Conservation (phyloP, 2,797 vertebrate genomes). For the Nasua narica region DNA sequence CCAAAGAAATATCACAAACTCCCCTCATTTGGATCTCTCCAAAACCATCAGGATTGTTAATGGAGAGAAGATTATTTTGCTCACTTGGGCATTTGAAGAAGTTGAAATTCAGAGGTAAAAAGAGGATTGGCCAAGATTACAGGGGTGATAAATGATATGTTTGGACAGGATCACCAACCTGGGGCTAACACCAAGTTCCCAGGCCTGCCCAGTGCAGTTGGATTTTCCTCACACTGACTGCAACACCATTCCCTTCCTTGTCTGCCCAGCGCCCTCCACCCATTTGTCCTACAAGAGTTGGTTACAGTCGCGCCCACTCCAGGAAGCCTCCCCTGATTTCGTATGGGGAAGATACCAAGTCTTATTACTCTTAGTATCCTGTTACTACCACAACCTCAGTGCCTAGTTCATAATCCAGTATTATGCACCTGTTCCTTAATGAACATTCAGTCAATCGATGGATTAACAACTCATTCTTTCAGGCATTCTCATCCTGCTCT, state of each 20-base stretch:
- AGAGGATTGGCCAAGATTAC: background rate
- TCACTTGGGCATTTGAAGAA: background rate
- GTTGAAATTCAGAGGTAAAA: background rate
- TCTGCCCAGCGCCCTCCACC: background rate
- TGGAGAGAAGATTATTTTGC: background rate
- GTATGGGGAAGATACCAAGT: background rate
- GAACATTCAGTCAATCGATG: background rate
- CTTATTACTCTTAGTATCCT: background rate
- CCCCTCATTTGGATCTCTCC: background rate
- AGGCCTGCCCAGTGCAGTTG: too few relatives aligned
- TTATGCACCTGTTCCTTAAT: background rate
- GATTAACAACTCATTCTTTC: background rate
- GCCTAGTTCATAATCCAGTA: background rate
- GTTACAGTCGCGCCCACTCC: background rate
- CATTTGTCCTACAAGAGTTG: background rate
- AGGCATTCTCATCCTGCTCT: background rate
- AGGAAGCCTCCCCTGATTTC: background rate
- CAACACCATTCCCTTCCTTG: too few relatives aligned
- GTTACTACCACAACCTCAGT: too few relatives aligned
- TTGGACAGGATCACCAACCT: background rate
- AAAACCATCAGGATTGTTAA: background rate
- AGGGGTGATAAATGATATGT: background rate
- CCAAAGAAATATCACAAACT: background rate
- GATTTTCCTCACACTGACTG: background rate
- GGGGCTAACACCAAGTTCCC: background rate